Percentiles rank a stretch among this genome's conserved stretches.
phyloP scores from a whole-genome alignment of 1,140 invertebrate genomes.

The Drosophila hydei region DNA sequence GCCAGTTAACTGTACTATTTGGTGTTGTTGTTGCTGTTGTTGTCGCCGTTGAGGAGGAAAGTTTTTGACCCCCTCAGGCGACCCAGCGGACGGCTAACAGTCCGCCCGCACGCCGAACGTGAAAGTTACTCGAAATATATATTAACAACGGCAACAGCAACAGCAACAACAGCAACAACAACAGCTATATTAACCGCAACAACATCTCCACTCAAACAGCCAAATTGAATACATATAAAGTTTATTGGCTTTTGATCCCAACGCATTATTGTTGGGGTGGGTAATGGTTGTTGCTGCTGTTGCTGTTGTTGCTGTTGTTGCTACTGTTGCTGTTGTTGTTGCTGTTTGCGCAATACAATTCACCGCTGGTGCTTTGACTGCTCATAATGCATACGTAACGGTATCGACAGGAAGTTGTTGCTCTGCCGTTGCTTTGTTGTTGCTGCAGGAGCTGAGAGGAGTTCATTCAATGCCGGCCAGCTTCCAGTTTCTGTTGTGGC shows the following conservation, averaged over 20 bases:
- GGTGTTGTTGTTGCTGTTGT: constrained; percentile 6
- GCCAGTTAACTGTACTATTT: constrained; percentile 47
- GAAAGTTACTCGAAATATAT: constrained; percentile 65
- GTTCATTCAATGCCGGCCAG: constrained; percentile 67
- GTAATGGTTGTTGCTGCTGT: constrained; percentile 67
- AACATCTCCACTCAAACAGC: constrained; percentile 32
- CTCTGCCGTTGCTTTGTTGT: constrained; percentile 16
- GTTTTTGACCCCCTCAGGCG: constrained; percentile 42
- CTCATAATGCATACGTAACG: constrained; percentile 71
- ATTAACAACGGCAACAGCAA: constrained; percentile 22
- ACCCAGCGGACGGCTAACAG: neutral
- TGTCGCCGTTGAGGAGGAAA: no score
- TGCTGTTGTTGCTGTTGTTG: constrained; percentile 15
- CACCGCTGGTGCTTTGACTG: constrained; percentile 39
- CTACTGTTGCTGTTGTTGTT: constrained; percentile 9
- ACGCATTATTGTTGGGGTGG: constrained; percentile 81
- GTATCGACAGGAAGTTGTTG: constrained; percentile 71
- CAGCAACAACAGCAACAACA: constrained; percentile 22
- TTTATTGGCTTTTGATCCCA: constrained; percentile 83
- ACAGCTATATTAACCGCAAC: constrained; percentile 24
- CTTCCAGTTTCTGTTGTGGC: constrained; percentile 26
- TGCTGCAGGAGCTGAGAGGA: constrained; percentile 36
- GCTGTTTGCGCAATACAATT: constrained; percentile 53
- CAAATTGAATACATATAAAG: constrained; percentile 59
- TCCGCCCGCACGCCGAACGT: constrained; percentile 22